Evolutionary conservation across 2,113 vertebrate species (phyloP).

Genomic region (Gopherus flavomarginatus): DNA sequence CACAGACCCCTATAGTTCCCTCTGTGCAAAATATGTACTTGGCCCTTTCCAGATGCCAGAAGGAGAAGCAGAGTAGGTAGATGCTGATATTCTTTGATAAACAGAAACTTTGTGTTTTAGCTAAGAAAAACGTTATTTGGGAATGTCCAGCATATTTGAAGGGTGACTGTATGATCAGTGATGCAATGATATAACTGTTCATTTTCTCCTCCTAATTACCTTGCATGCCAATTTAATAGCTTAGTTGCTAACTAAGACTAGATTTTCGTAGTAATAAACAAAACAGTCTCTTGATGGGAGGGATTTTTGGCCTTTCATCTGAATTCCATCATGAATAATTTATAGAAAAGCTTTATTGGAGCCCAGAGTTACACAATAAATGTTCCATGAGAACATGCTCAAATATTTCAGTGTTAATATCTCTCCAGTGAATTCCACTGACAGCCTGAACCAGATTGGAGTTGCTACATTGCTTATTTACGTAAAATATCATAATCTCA

Average conservation of each 20-base stretch:
- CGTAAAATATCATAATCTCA: conserved; percentile 75
- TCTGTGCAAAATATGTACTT: not conserved
- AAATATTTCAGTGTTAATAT: conserved; percentile 69
- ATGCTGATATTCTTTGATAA: fast-evolving
- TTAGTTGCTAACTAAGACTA: not conserved
- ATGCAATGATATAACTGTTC: not conserved
- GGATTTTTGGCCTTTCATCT: conserved; percentile 64
- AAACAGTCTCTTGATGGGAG: conserved; percentile 49
- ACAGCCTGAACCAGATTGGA: conserved; percentile 70
- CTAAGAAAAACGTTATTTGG: fast-evolving
- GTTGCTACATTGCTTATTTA: conserved; percentile 75
- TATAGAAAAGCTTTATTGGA: conserved; percentile 68
- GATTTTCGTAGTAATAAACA: conserved; percentile 26
- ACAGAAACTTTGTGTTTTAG: fast-evolving
- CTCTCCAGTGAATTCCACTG: conserved; percentile 72
- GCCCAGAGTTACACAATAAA: conserved; percentile 70
- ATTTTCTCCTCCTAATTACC: not conserved
- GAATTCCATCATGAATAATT: conserved; percentile 77
- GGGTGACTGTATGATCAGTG: not conserved
- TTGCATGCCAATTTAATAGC: not conserved
- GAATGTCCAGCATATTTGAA: fast-evolving
- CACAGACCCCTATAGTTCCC: not conserved
- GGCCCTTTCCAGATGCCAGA: not conserved
- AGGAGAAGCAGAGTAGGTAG: fast-evolving
- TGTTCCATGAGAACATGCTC: conserved; percentile 69